phyloP scores from a whole-genome alignment of 1,140 invertebrate species.

The Saccostrea glomerata region DNA sequence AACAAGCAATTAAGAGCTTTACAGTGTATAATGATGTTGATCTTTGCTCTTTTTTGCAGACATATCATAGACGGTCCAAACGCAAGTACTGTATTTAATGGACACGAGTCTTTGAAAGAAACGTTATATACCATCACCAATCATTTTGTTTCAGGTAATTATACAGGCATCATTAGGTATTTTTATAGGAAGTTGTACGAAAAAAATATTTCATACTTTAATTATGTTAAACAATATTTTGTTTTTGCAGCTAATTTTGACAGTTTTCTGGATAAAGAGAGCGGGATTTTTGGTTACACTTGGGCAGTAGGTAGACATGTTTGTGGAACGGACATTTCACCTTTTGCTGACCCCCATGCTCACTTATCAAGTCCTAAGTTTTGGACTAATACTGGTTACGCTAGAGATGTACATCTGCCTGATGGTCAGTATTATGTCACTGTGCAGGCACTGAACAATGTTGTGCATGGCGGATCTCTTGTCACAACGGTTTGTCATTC shows the following conservation, averaged over 20 bases:
- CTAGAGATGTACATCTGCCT: constrained; percentile 59
- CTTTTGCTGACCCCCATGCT: constrained; percentile 65
- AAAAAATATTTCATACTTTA: background rate
- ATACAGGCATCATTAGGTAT: background rate
- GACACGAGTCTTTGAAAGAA: constrained; percentile 61
- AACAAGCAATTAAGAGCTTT: background rate
- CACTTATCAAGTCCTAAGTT: constrained; percentile 59
- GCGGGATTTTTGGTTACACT: constrained; percentile 68
- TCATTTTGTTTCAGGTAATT: constrained; percentile 64
- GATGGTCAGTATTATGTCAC: constrained; percentile 68
- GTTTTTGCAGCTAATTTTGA: constrained; percentile 68
- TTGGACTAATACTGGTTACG: constrained; percentile 67
- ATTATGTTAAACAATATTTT: background rate
- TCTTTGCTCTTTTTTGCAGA: constrained; percentile 42
- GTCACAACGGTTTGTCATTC: constrained; percentile 71
- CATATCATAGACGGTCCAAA: constrained; percentile 63
- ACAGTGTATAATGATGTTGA: background rate
- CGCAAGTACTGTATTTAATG: constrained; percentile 66
- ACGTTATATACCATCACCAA: constrained; percentile 62
- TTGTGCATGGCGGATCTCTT: constrained; percentile 68
- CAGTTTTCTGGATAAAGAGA: constrained; percentile 71
- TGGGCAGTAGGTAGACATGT: constrained; percentile 64
- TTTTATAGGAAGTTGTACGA: no score
- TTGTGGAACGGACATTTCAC: constrained; percentile 62
- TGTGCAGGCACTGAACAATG: constrained; percentile 67